phyloP scores from a whole-genome alignment of 2,113 vertebrate species.

The Dipodomys stephensi region DNA sequence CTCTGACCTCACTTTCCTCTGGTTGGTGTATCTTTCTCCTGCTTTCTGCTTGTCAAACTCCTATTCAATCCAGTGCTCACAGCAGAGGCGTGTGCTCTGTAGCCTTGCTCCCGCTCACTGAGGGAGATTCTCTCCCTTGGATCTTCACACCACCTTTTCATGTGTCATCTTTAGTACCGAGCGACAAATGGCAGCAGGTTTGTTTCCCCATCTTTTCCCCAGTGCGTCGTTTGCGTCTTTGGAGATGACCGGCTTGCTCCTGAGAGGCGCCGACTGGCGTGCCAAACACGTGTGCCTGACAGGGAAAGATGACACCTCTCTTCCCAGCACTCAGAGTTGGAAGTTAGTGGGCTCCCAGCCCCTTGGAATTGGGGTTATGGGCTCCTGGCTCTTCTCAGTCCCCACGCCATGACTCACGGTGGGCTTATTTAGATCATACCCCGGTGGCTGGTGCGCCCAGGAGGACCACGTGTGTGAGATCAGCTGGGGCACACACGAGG shows the following conservation, averaged over 20 bases:
- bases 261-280: too few relatives aligned
- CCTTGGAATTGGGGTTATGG: neutral
- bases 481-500: too few relatives aligned
- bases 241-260: too few relatives aligned
- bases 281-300: too few relatives aligned
- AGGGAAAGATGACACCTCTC: neutral
- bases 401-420: neutral
- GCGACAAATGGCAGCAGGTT: neutral
- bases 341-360: neutral
- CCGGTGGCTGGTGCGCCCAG: too few relatives aligned
- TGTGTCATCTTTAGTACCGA: neutral
- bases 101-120: neutral
- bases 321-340: neutral
- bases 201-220: neutral
- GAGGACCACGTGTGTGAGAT: too few relatives aligned
- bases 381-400: neutral
- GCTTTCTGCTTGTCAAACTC: conserved; percentile 18
- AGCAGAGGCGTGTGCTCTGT: neutral
- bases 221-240: too few relatives aligned
- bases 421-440: neutral
- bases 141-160: neutral
- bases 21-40: neutral
- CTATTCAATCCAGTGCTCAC: neutral
- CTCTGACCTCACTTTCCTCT: neutral
- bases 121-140: neutral